Evolutionary conservation across 2,113 vertebrate species (phyloP).

Genomic region (Crotophaga sulcirostris): DNA sequence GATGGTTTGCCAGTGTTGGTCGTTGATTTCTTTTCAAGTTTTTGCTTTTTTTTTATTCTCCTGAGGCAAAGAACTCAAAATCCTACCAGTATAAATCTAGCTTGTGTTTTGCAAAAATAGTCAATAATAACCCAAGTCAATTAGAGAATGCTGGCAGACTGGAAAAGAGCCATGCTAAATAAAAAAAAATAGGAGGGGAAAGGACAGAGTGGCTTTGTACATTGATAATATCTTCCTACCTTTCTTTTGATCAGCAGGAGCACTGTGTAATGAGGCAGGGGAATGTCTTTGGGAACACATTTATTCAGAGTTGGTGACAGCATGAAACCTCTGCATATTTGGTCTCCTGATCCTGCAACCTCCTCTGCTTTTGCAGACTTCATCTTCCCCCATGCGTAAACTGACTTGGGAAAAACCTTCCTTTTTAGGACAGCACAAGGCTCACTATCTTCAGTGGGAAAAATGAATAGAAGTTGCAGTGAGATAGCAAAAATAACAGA

Average conservation of each 20-base stretch:
- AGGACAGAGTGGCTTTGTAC: background rate
- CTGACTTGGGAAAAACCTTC: background rate
- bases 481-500: background rate
- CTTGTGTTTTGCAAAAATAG: background rate
- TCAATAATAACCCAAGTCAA: background rate
- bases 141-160: background rate
- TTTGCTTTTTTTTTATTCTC: background rate
- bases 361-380: background rate
- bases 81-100: background rate
- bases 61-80: background rate
- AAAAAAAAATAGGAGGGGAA: background rate
- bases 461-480: background rate
- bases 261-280: background rate
- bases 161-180: background rate
- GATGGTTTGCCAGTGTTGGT: background rate
- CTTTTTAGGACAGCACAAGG: background rate
- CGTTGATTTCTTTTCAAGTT: background rate
- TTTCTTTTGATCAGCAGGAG: constrained; percentile 36
- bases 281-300: background rate
- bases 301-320: constrained; percentile 43
- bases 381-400: background rate
- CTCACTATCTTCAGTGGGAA: background rate
- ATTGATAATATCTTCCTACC: background rate
- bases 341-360: background rate
- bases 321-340: background rate